Evolutionary conservation across 2,888 invertebrate species (phyloP).

Genomic region (Andrena praecox): DNA sequence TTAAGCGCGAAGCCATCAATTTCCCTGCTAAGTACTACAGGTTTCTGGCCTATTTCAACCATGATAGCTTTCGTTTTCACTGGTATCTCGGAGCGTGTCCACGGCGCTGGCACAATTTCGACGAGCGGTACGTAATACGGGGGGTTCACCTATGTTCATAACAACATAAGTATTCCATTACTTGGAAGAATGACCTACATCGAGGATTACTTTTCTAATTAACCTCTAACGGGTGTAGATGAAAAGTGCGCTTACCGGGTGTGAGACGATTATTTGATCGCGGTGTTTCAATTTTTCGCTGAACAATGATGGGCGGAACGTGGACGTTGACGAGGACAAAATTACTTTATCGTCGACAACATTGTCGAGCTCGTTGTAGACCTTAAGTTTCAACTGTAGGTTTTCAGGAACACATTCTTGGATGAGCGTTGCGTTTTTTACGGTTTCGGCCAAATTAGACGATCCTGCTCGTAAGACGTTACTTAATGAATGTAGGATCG

Average conservation of each 20-base stretch:
- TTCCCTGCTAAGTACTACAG: constrained; percentile 94
- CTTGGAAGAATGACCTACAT: too few species aligned
- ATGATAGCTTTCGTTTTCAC: constrained; percentile 91
- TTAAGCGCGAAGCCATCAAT: constrained; percentile 97
- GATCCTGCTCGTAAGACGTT: constrained; percentile 86
- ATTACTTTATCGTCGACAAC: constrained; percentile 92
- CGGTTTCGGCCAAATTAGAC: constrained; percentile 89
- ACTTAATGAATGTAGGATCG: neutral
- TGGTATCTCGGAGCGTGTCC: constrained; percentile 93
- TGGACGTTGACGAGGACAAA: constrained; percentile 97
- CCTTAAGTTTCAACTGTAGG: constrained; percentile 92
- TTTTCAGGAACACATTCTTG: constrained; percentile 98
- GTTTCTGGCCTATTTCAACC: constrained; percentile 96
- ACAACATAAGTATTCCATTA: constrained; percentile 4
- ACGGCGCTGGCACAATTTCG: constrained; percentile 97
- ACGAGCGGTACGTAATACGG: constrained; percentile 98
- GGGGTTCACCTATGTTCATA: constrained; percentile 90
- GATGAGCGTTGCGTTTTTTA: constrained; percentile 92
- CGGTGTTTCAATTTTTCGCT: constrained; percentile 92
- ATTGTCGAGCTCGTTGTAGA: constrained; percentile 92
- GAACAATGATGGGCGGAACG: constrained; percentile 95
- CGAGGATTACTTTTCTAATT: too few species aligned
- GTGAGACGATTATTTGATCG: constrained; percentile 91
- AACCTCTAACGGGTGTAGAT: neutral
- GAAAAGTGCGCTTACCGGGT: constrained; percentile 88